Evolutionary conservation across 2,888 invertebrate species (phyloP).

Genomic region (Dyspetes luteomarginatus): DNA sequence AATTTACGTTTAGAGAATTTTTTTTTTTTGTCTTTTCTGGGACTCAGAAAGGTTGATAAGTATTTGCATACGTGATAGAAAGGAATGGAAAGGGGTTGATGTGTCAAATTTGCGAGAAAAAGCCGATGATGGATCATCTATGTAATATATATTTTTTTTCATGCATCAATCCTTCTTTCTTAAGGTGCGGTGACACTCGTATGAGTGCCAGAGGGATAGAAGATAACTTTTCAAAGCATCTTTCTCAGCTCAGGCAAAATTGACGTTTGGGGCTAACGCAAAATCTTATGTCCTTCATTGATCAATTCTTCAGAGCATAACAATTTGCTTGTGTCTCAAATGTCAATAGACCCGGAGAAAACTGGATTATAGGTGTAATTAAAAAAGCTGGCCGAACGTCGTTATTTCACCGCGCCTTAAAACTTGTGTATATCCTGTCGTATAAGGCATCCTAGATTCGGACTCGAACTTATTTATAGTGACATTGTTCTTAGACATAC

Average conservation of each 20-base stretch:
- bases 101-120: conserved; percentile 21
- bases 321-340: no score
- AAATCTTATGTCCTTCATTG: conserved; percentile 26
- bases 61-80: conserved; percentile 21
- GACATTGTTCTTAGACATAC: conserved; percentile 51
- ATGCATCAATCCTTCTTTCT: no score
- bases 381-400: no score
- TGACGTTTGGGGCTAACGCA: no score
- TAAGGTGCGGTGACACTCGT: no score
- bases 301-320: conserved; percentile 10
- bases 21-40: conserved; percentile 48
- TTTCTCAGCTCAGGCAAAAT: no score
- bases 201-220: no score
- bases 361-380: no score
- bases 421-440: conserved; percentile 69
- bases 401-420: no score
- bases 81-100: conserved; percentile 42
- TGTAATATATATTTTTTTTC: background rate
- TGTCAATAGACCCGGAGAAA: no score
- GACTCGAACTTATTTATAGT: conserved; percentile 73
- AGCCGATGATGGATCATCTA: conserved; percentile 30
- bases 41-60: conserved; percentile 47
- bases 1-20: conserved; percentile 75
- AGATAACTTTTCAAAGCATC: no score
- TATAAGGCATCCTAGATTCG: conserved; percentile 79